Evolutionary conservation across 2,888 invertebrate genomes (phyloP).

Genomic region (Pseudococcus viburni): DNA sequence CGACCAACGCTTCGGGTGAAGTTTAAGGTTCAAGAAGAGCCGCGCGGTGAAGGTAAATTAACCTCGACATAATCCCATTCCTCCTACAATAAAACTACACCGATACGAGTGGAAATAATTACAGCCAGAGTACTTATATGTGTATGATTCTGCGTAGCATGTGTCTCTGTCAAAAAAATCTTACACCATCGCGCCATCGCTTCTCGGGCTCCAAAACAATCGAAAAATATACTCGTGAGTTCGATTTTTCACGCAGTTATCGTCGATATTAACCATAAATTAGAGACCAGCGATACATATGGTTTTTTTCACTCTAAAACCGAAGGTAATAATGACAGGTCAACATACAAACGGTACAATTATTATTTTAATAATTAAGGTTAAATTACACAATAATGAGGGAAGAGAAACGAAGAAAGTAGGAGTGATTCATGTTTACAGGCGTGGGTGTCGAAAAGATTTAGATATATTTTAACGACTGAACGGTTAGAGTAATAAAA

Average conservation of each 20-base stretch:
- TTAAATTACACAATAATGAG: constrained; percentile 54
- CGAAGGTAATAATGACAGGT: constrained; percentile 47
- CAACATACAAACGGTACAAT: constrained; percentile 24
- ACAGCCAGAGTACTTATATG: too few species aligned
- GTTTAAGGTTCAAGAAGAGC: constrained; percentile 45
- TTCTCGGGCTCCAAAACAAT: neutral
- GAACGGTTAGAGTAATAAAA: constrained; percentile 42
- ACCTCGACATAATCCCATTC: constrained; percentile 49
- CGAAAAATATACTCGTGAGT: neutral
- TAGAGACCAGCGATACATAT: neutral
- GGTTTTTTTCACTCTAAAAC: neutral
- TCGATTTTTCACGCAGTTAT: constrained; percentile 37
- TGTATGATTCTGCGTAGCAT: too few species aligned
- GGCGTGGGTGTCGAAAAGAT: constrained; percentile 55
- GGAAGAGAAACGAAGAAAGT: constrained; percentile 52
- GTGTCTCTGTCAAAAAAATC: neutral
- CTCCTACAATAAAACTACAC: constrained; percentile 2
- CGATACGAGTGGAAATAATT: too few species aligned
- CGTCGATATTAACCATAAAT: constrained; percentile 27
- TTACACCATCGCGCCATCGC: neutral
- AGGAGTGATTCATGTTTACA: constrained; percentile 55
- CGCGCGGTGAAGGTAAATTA: constrained; percentile 41
- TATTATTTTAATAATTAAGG: constrained; percentile 52
- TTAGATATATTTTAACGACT: constrained; percentile 53
- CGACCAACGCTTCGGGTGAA: constrained; percentile 1